Percentiles rank a stretch among this genome's conserved stretches.
These are phyloP conservation scores for Notolepis coatsorum DNA, from an alignment of 2,797 vertebrate genomes.

Conservation along the genomic window DNA sequence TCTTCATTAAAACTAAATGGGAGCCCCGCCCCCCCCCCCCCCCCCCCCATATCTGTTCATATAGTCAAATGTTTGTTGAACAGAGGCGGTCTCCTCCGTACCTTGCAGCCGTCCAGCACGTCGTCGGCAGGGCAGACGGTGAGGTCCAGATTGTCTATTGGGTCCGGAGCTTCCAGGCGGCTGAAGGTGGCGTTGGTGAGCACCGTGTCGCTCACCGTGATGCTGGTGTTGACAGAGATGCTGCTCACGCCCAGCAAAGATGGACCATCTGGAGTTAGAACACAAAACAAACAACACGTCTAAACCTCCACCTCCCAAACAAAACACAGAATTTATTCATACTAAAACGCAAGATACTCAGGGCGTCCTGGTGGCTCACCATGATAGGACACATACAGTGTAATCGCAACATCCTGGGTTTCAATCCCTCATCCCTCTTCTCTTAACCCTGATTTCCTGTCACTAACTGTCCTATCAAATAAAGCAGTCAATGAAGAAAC, in stretches of 20 bases:
- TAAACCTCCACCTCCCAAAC: not conserved
- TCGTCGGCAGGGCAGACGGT: slow-evolving; percentile 89
- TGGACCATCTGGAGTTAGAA: slow-evolving; percentile 53
- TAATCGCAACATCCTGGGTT: too few species aligned
- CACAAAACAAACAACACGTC: not conserved
- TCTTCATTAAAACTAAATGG: not conserved
- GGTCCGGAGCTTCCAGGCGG: slow-evolving; percentile 84
- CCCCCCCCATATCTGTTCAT: not conserved
- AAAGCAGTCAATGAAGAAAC: too few species aligned
- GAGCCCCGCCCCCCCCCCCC: too few species aligned
- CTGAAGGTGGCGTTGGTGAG: slow-evolving; percentile 79
- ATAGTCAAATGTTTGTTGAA: not conserved
- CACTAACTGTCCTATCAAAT: too few species aligned
- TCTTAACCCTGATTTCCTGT: too few species aligned
- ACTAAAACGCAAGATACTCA: too few species aligned
- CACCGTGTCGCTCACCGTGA: slow-evolving; percentile 88
- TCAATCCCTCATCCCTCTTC: too few species aligned
- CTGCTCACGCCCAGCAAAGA: slow-evolving; percentile 91
- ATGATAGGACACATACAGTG: not conserved
- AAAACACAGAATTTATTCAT: not conserved
- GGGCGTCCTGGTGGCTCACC: too few species aligned
- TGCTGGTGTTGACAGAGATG: slow-evolving; percentile 89
- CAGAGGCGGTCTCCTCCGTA: slow-evolving; percentile 50
- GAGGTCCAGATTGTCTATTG: slow-evolving; percentile 87
- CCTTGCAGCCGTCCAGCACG: slow-evolving; percentile 94